Conservation (phyloP, 2,113 vertebrate species). For the Pelusios castaneus region DNA sequence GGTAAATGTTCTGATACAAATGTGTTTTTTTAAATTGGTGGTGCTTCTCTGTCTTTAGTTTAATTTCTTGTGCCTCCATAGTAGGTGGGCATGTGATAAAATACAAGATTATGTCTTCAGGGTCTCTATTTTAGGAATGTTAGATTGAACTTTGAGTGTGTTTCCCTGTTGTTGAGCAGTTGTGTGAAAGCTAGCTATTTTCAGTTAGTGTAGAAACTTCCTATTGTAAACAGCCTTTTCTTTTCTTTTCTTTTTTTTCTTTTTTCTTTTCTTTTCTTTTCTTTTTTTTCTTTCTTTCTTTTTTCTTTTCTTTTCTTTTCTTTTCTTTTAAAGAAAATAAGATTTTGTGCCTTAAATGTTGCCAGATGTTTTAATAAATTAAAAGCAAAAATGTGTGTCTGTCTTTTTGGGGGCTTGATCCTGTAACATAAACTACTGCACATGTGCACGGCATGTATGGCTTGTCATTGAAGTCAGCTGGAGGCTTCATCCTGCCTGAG, state of each 20-base stretch:
- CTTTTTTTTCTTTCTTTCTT: not conserved
- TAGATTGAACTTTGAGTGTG: not conserved
- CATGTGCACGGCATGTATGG: not conserved
- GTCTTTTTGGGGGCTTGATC: not conserved
- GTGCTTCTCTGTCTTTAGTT: not conserved
- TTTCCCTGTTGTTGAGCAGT: not conserved
- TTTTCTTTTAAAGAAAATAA: not conserved
- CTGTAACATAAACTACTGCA: not conserved
- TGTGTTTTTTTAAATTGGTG: not conserved
- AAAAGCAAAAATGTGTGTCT: not conserved
- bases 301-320: not conserved
- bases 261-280: not conserved
- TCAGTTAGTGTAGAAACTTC: not conserved
- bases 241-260: not conserved
- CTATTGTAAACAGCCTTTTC: not conserved
- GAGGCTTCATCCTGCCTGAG: not conserved
- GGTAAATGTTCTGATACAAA: not conserved
- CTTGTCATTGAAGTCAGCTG: not conserved
- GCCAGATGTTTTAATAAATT: not conserved
- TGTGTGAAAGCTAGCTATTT: not conserved
- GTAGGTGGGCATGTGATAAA: not conserved
- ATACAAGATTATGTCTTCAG: not conserved
- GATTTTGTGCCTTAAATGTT: not conserved
- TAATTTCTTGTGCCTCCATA: not conserved
- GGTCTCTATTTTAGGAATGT: not conserved